Evolutionary conservation across 1,140 invertebrate species (phyloP), one percentile per base, ranked within the genome.

Genomic region (Brachionus asplanchnoidis): DNA sequence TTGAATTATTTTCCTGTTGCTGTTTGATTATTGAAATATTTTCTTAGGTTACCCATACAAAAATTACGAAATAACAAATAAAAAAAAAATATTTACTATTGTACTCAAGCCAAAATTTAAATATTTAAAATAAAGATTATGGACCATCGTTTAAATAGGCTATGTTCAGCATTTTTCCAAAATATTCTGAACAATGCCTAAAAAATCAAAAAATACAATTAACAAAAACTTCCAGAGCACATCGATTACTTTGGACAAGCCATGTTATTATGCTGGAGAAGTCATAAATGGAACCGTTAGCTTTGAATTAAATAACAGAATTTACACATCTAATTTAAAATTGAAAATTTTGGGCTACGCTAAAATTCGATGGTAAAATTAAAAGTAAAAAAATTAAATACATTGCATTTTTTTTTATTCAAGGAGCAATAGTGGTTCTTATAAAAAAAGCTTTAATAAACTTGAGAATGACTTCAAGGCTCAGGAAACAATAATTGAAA

Each of bases 291-390:
- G 79, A 5, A 44, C 2, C 1, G 32, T 82, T 36, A 60, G 79
- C 8, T 68, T 82, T 65, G 42, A 82, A 12, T 5, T 82, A 5
- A 36, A 26, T 20, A 60, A 82, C n/a, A 40, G 53, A 44, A 65
- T 82, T 65, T 60, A 42, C 42, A 82, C 42, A 5, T 44, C 36
- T 23, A 82, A 44, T 82, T 23, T 82, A 28, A 60, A 36, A n/a
- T 17, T 82, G 11, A 82, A 42, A 36, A 40, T 82, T 36, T 26
- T 82, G 20, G 79, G 79, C 7, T 60, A 82, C 36, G 50, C 50
- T 36, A 82, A 82, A 82, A 68, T 82, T 82, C 32, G 42, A 42
- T 82, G 50, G 79, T 82, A 82, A 44, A 44, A 12, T 42, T 65
- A 11, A 14, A 28, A 4, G 5, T 1, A 9, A 65, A 9, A 80